phyloP scores from a whole-genome alignment of 2,113 vertebrate genomes.

The Hemichromis elongatus region DNA sequence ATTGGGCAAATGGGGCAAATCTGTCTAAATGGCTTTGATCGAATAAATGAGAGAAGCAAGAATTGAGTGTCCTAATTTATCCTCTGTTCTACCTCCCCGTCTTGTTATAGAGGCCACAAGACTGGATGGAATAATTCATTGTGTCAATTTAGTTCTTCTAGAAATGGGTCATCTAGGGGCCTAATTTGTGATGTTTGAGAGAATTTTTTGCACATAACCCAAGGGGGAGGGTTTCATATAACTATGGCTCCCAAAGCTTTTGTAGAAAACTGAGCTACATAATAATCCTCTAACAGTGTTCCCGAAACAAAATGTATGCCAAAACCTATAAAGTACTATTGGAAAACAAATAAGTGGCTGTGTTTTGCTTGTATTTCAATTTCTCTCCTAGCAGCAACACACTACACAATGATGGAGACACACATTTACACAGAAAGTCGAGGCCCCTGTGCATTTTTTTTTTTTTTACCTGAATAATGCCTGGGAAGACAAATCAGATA shows the following conservation, averaged over 20 bases:
- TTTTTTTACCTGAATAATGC: background rate
- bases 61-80: constrained; percentile 58
- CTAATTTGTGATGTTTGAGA: constrained; percentile 65
- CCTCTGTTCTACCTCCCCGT: constrained; percentile 27
- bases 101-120: constrained; percentile 55
- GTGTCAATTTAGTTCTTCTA: constrained; percentile 63
- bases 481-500: background rate
- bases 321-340: constrained; percentile 11
- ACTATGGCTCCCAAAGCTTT: constrained; percentile 30
- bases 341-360: constrained; percentile 13
- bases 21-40: constrained; percentile 54
- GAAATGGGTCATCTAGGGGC: constrained; percentile 66
- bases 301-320: constrained; percentile 18
- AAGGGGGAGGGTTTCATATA: constrained; percentile 4
- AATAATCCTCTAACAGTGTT: constrained; percentile 31
- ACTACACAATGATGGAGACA: background rate
- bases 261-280: constrained; percentile 19
- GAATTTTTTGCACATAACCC: constrained; percentile 27
- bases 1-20: constrained; percentile 50
- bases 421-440: background rate
- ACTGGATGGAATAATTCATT: constrained; percentile 60
- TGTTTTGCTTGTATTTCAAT: background rate
- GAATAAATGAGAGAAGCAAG: constrained; percentile 45
- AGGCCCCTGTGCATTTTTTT: background rate
- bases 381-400: background rate